phyloP scores from a whole-genome alignment of 1,140 invertebrate species.

The Harpegnathos saltator region DNA sequence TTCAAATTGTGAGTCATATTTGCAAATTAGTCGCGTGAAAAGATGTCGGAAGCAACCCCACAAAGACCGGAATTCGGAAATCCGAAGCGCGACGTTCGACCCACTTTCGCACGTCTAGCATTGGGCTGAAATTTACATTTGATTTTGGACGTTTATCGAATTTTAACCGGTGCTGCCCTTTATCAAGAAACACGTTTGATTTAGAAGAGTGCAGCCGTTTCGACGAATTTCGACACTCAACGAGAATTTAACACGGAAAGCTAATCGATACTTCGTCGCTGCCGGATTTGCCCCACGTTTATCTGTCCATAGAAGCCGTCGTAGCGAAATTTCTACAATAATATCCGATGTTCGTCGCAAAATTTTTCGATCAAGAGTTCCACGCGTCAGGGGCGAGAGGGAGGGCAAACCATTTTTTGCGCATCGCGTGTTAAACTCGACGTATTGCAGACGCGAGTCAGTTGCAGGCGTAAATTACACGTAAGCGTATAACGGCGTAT shows the following conservation, averaged over 20 bases:
- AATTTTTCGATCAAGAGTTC: neutral
- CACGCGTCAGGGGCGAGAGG: too few species aligned
- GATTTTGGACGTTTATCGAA: neutral
- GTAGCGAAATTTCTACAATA: constrained; percentile 17
- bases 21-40: neutral
- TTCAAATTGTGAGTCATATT: too few species aligned
- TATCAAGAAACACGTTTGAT: constrained; percentile 20
- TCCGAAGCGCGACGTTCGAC: neutral
- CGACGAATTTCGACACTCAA: neutral
- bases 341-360: neutral
- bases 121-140: neutral
- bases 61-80: neutral
- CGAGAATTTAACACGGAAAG: constrained; percentile 14
- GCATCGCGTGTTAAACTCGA: neutral
- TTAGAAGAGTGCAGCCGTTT: constrained; percentile 3
- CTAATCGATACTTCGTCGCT: constrained; percentile 41
- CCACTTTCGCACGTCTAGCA: neutral
- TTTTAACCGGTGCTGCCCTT: neutral
- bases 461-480: neutral
- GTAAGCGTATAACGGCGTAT: neutral
- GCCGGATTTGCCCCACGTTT: constrained; percentile 27
- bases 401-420: too few species aligned
- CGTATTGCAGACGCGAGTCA: too few species aligned
- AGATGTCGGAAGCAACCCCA: neutral
- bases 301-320: constrained; percentile 14